Evolutionary conservation across 2,888 invertebrate genomes (phyloP).

Genomic region (Spilosoma lubricipeda): DNA sequence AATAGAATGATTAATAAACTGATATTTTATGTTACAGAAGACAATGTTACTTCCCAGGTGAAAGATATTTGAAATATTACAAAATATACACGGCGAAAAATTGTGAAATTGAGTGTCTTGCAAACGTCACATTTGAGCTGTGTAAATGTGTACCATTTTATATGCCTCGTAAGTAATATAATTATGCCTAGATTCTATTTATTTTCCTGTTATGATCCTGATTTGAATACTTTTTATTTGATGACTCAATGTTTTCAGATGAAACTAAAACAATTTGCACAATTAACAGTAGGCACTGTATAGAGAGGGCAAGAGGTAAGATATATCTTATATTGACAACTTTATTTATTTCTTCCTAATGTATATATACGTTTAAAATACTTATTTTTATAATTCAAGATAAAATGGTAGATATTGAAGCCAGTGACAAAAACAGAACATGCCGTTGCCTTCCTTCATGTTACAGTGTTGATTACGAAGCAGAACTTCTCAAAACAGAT

Average conservation of each 20-base stretch:
- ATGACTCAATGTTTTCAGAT: slow-evolving; percentile 24
- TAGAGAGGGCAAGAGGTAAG: slow-evolving; percentile 27
- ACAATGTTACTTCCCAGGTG: slow-evolving; percentile 64
- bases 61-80: slow-evolving; percentile 60
- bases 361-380: neutral
- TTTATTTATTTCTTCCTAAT: neutral
- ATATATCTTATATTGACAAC: neutral
- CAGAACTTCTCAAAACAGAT: slow-evolving; percentile 88
- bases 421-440: neutral
- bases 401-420: slow-evolving; percentile 28
- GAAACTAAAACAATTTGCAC: slow-evolving; percentile 29
- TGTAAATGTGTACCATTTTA: slow-evolving; percentile 63
- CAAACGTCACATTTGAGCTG: slow-evolving; percentile 53
- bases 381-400: slow-evolving; percentile 32
- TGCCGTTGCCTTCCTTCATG: slow-evolving; percentile 71
- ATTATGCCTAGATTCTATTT: neutral
- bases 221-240: neutral
- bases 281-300: neutral
- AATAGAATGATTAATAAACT: too few species aligned
- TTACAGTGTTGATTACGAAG: slow-evolving; percentile 87
- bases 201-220: neutral
- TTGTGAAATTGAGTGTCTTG: slow-evolving; percentile 64
- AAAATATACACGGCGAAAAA: slow-evolving; percentile 63
- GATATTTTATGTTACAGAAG: slow-evolving; percentile 50
- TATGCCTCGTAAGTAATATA: slow-evolving; percentile 67